Evolutionary conservation across 2,888 invertebrate genomes (phyloP), one percentile per base, ranked within the genome.

Genomic region (Chironomus tentans): DNA sequence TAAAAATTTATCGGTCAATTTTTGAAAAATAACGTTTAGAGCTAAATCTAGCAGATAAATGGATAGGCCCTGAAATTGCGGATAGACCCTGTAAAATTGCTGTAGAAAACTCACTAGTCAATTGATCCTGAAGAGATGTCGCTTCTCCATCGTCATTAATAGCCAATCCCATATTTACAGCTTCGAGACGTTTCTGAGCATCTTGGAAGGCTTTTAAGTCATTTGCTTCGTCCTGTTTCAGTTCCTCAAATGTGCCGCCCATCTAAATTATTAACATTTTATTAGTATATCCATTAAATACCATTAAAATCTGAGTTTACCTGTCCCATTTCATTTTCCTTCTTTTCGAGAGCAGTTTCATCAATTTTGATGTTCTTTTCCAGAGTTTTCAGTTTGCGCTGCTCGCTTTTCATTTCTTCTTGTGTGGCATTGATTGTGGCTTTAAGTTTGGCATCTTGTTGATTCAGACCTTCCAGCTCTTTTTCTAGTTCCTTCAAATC

Each of bases 121-220:
- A 87, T 82, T 96, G 96, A 79, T 95, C 94, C 81, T 94, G 93
- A 75, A 98, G 85, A 0, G 97, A 93, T 48, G 92, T 92, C 5
- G 93, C 90, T 80, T 89, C 88, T 0, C 94, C 94, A 77, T 90
- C 89, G 18, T 90, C 92, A 78, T 90, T 92, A 73, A 92, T 90
- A 61, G 92, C 88, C 79, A 92, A 86, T 10, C 98, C 98, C 47
- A 92, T 87, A 80, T 91, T 92, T 61, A 96, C 88, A 21, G 95
- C 95, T 80, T 97, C 91, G 80, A 91, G 93, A 78, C 88, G 89
- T 78, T 89, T 89, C 83, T 95, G 92, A 0, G 96, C 94, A 48
- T 86, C 87, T 7, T 86, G 85, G 78, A 93, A 87, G 0, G 90
- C 90, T 74, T 89, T 88, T 13, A 87, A 86, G 81, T 94, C 92